phyloP scores from a whole-genome alignment of 1,140 invertebrate species.

The Homalodisca vitripennis region DNA sequence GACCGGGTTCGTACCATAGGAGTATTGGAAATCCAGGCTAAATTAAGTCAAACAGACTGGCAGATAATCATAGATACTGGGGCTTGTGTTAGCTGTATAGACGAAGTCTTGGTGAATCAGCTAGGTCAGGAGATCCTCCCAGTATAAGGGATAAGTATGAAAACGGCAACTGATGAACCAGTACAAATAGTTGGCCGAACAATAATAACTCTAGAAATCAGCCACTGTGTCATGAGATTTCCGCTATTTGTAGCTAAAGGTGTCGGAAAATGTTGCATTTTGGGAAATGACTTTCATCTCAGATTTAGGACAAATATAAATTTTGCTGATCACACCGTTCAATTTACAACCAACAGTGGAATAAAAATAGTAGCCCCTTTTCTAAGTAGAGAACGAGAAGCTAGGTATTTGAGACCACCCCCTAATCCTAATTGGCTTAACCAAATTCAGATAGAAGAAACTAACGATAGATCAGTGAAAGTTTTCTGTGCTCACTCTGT shows the following conservation, averaged over 20 bases:
- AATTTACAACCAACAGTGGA: background rate
- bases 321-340: background rate
- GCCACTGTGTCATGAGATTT: background rate
- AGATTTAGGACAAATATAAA: background rate
- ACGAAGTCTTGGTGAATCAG: background rate
- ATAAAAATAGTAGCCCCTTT: background rate
- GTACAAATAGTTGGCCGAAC: background rate
- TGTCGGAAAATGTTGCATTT: background rate
- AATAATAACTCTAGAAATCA: background rate
- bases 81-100: background rate
- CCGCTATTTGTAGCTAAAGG: background rate
- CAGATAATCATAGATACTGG: background rate
- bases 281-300: background rate
- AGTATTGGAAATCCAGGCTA: background rate
- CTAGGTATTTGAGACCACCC: background rate
- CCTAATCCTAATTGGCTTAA: background rate
- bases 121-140: background rate
- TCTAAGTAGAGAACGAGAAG: background rate
- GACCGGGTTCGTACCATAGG: background rate
- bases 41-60: background rate
- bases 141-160: background rate
- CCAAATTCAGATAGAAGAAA: background rate
- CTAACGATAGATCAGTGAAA: background rate
- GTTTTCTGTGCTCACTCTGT: background rate
- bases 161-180: background rate